Base-by-base conservation (phyloP, 2,113 vertebrate species). In the Sisor rabdophorus region DNA sequence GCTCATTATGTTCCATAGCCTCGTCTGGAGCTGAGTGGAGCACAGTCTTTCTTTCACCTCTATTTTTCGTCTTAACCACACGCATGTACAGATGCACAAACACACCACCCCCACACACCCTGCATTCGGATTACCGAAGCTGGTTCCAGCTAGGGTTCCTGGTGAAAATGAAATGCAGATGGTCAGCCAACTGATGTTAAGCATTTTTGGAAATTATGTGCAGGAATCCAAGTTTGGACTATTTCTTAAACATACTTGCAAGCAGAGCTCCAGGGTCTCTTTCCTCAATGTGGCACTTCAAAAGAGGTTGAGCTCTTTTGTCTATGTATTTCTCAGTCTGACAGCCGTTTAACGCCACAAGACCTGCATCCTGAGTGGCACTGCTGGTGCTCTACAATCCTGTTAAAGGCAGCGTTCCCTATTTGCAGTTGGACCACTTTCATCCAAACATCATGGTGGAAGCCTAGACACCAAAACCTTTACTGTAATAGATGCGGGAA, bases 261-360 rank as follows among this genome's bases (percentile, higher is more conserved):
- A 56, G 47, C 50, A 30, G 30, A n/a, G 44, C 47, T 36, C 44
- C 48, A 30, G 28, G 58, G 17, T 54, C 28, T 64, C 44, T 60
- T 56, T 77, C 50, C 69, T 77, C 22, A 44, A 74, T 28, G 76
- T 74, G 69, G 80, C 26, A 30, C 80, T 79, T 28, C 30, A 50
- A 47, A 71, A 75, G 65, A 65, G 53, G 22, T 24, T 16, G 12
- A 20, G 58, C 48, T 56, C 78, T 78, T 79, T 78, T 76, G 77
- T 82, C 64, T 17, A 69, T 48, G 22, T 36, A 63, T 58, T 56
- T 78, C 75, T 63, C 58, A 70, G 55, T 47, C 75, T 80, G 81
- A 80, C 78, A 80, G 78, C 77, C 73, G 76, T 77, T 82, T 82
- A 80, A 82, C 75, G 64, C 56, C 81, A 80, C 81, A 75, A 71